Evolutionary conservation across 2,113 vertebrate species (phyloP).

Genomic region (Stegastes partitus): DNA sequence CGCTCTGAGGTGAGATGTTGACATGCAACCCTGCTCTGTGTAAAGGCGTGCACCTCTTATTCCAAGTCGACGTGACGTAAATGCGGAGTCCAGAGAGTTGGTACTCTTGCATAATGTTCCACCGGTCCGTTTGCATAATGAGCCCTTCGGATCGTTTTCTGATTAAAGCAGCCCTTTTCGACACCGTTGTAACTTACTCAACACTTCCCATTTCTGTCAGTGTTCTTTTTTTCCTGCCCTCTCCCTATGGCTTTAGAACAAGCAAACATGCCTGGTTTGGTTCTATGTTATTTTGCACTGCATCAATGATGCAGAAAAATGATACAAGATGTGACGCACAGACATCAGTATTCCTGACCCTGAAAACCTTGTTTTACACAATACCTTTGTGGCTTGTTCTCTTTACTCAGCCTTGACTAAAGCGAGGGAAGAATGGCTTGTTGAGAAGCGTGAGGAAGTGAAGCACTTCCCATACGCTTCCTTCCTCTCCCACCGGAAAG

Average conservation of each 20-base stretch:
- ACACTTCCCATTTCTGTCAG: conserved; percentile 40
- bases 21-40: conserved; percentile 1
- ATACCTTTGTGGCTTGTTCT: conserved; percentile 66
- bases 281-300: conserved; percentile 60
- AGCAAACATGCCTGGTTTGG: conserved; percentile 52
- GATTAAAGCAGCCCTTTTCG: conserved; percentile 26
- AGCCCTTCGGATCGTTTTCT: conserved; percentile 18
- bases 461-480: conserved; percentile 54
- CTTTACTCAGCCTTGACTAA: conserved; percentile 52
- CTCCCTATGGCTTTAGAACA: conserved; percentile 45
- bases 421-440: conserved; percentile 29
- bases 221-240: not conserved
- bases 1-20: conserved; percentile 27
- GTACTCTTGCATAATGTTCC: conserved; percentile 45
- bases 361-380: conserved; percentile 55
- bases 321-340: conserved; percentile 66
- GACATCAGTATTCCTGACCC: conserved; percentile 42
- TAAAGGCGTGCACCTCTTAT: not conserved
- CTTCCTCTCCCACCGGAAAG: conserved; percentile 35
- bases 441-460: conserved; percentile 34
- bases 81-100: conserved; percentile 33
- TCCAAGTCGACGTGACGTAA: conserved; percentile 50
- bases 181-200: conserved; percentile 37
- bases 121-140: conserved; percentile 30
- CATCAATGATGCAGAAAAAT: conserved; percentile 66